Evolutionary conservation across 2,797 vertebrate species (phyloP), one percentile per base, ranked within the genome.

Genomic region (Coregonus suidteri): DNA sequence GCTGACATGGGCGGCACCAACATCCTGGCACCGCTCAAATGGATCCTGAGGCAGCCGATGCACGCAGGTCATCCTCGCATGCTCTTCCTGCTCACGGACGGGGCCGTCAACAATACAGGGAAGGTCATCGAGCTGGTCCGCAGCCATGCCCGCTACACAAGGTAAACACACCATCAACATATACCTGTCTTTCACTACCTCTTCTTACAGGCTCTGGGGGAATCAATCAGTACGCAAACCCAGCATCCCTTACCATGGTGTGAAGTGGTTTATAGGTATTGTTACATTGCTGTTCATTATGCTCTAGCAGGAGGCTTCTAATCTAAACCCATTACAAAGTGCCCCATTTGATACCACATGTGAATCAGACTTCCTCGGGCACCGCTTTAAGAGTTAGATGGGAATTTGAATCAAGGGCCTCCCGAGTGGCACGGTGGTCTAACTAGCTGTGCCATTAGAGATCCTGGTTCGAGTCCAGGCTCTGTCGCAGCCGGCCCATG

Each of bases 1-100:
- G 96, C 96, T 0, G 97, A 99, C 82, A 96, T 98, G 96, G 98
- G 98, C 0, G 94, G 94, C 7, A 96, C 93, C 84, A 96, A 99
- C 88, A 76, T 99, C 85, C 83, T 98, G 11, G 87, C 94, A 0
- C 97, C 98, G 0, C 91, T 99, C 77, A 95, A 89, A 83, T 99
- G 97, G 98, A 80, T 98, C 80, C 83, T 94, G 70, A 94, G 94
- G 68, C 97, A 99, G 93, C 96, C 97, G 0, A 82, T 94, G 83
- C 93, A 91, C 88, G 92, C 87, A 1, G 96, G 97, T 64, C 97
- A 98, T 80, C 97, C 98, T 0, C 93, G 96, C 0, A 93, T 98
- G 53, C 94, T 99, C 77, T 99, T 99, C 75, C 88, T 99, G 80
- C 93, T 99, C 85, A 97, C 93, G 0, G 92, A 95, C 0, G 96